Percentiles rank a stretch among this genome's conserved stretches.
These are phyloP conservation scores for Dipodomys ordii DNA, from an alignment of 2,113 vertebrate species.

Conservation along the genomic window DNA sequence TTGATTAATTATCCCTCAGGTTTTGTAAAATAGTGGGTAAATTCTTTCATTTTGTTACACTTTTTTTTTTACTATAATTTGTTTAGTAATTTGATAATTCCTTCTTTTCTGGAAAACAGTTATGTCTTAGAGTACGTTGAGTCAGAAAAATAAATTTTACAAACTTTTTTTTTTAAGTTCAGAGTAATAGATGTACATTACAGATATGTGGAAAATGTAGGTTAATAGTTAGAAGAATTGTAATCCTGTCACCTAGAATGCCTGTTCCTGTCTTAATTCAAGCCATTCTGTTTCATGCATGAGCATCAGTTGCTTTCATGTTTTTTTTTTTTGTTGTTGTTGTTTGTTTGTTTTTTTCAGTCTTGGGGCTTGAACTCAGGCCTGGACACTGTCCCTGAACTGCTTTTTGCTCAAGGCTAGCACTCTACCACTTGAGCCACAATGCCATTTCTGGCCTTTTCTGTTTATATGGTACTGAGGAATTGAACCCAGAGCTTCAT, in stretches of 20 bases:
- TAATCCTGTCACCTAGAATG: neutral
- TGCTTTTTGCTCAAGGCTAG: too few relatives aligned
- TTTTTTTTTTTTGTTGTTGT: neutral
- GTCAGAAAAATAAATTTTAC: slow-evolving; percentile 32
- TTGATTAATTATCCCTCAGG: neutral
- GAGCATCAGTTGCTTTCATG: neutral
- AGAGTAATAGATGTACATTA: slow-evolving; percentile 11
- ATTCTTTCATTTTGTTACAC: slow-evolving; percentile 34
- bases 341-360: too few relatives aligned
- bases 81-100: slow-evolving; percentile 29
- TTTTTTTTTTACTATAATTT: neutral
- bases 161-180: slow-evolving; percentile 3
- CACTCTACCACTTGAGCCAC: too few relatives aligned
- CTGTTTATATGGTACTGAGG: too few relatives aligned
- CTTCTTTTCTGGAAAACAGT: slow-evolving; percentile 39
- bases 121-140: slow-evolving; percentile 35
- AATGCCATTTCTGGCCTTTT: too few relatives aligned
- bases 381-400: too few relatives aligned
- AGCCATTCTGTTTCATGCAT: neutral
- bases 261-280: neutral
- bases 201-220: slow-evolving; percentile 17
- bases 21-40: slow-evolving; percentile 40
- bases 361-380: too few relatives aligned
- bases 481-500: too few relatives aligned
- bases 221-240: slow-evolving; percentile 24